Conservation (phyloP, 2,113 vertebrate genomes). For the Cervus canadensis region DNA sequence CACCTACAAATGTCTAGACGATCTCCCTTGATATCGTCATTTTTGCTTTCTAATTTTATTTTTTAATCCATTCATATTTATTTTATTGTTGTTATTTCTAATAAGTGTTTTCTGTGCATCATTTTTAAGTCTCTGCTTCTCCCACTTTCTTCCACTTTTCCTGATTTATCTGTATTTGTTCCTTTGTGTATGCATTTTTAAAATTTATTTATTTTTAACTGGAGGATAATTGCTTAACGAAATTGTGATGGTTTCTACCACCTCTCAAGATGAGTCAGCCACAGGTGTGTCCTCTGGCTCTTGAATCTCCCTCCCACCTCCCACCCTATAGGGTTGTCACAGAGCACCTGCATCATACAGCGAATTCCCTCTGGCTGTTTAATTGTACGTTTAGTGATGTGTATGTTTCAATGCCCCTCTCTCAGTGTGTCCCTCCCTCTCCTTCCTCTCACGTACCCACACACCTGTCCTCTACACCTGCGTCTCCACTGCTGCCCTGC, state of each 20-base stretch:
- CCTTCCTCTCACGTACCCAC: not conserved
- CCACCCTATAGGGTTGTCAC: not conserved
- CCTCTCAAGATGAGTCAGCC: not conserved
- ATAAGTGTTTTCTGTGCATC: not conserved
- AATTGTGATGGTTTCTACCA: not conserved
- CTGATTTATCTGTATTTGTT: not conserved
- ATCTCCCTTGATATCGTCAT: not conserved
- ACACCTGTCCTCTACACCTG: not conserved
- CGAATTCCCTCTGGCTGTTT: not conserved
- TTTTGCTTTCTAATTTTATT: not conserved
- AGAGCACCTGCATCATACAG: not conserved
- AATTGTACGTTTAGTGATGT: accelerated
- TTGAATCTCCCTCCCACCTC: not conserved
- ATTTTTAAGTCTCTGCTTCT: not conserved
- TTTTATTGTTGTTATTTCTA: not conserved
- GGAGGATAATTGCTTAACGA: not conserved
- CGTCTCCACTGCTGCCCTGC: not conserved
- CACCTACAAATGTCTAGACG: not conserved
- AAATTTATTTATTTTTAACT: not conserved
- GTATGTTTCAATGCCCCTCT: not conserved
- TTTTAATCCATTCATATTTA: not conserved
- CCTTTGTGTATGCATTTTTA: not conserved
- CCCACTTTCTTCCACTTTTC: not conserved
- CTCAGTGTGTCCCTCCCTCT: not conserved
- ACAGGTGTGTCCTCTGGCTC: not conserved